These are phyloP conservation scores for Tragelaphus imberbis DNA, from an alignment of 2,113 vertebrate species.

Conservation along the genomic window DNA sequence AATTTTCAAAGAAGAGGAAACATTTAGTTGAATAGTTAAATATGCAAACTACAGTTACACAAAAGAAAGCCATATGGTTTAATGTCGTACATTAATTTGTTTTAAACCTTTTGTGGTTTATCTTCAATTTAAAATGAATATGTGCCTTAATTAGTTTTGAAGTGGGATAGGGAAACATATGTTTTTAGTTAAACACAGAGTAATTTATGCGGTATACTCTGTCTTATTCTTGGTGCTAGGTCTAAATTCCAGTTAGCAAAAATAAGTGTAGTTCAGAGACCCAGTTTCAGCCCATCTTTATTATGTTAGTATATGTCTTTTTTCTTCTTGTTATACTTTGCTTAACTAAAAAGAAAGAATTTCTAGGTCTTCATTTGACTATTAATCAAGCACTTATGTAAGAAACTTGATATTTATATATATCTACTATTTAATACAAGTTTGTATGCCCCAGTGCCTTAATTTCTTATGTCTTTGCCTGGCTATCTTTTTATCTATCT, in stretches of 20 bases:
- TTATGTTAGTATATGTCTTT: not conserved
- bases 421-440: not conserved
- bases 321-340: not conserved
- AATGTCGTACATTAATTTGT: conserved; percentile 54
- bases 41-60: conserved; percentile 5
- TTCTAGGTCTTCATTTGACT: not conserved
- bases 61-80: conserved; percentile 52
- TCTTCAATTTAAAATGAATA: conserved; percentile 48
- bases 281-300: not conserved
- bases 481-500: not conserved
- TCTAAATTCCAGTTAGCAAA: not conserved
- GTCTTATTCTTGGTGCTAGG: not conserved
- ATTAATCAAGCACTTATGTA: not conserved
- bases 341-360: not conserved
- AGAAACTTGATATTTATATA: not conserved
- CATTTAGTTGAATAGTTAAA: conserved; percentile 34
- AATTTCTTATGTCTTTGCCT: not conserved
- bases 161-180: conserved; percentile 24
- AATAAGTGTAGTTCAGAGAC: not conserved
- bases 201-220: not conserved
- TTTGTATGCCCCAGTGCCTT: not conserved
- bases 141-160: conserved; percentile 55
- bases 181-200: conserved; percentile 21
- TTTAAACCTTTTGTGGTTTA: conserved; percentile 42
- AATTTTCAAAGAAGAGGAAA: conserved; percentile 33